Base-by-base conservation (phyloP, 2,113 vertebrate species). In the Zapus hudsonius region DNA sequence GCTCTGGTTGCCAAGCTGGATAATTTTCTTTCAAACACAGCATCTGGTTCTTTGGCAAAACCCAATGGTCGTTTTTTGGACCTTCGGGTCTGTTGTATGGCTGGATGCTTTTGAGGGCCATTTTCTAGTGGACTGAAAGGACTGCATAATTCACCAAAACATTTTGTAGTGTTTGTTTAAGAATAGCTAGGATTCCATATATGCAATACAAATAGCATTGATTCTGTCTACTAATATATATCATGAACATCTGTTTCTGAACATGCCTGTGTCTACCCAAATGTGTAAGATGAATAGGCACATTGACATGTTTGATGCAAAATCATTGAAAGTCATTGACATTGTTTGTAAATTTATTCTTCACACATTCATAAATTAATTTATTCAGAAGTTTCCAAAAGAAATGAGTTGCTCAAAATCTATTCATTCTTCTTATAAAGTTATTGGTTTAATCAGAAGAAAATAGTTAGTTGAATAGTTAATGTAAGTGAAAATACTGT, bases 21-120 rank as follows among this genome's bases (percentile, higher is more conserved):
- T 96, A 96, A 97, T 89, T 96, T 96, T 97, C 92, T 98, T 98
- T 95, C 95, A 97, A 97, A 97, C 89, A 80, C 87, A 97, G 95
- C 97, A 98, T 98, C 98, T 98, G 98, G 90, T 96, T 97, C 76
- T 93, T 97, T 98, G 97, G 97, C 97, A 97, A 95, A 97, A 96
- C 44, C 80, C 86, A 74, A n/a, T 95, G 91, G 80, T 90, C 95
- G 86, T 88, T 98, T 97, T 90, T 95, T 95, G 63, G 79, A 97
- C 94, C 89, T 97, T 89, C 91, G 92, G 92, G 86, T 95, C 92
- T 96, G 70, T 84, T 94, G 55, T 78, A 96, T 73, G 86, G 59
- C 76, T 97, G 91, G 73, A 81, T 96, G 96, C 42, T 93, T 97
- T 84, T 95, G 89, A 97, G 88, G 95, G 52, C 22, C 76, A 81